These are phyloP conservation scores for Tamias sibiricus DNA, from an alignment of 2,113 vertebrate genomes.

Conservation along the genomic window DNA sequence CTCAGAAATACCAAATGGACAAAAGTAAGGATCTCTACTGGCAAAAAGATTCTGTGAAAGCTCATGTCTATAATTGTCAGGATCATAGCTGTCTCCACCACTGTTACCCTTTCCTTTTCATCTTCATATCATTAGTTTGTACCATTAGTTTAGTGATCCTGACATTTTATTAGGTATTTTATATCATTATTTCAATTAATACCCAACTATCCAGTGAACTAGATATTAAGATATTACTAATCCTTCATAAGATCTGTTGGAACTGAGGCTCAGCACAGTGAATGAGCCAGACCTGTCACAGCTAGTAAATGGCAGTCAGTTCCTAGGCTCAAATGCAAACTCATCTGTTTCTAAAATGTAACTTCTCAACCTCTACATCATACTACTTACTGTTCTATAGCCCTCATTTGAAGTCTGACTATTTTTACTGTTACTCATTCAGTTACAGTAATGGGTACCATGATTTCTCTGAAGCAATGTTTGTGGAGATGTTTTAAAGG, in stretches of 20 bases:
- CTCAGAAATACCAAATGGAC: not conserved
- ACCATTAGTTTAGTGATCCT: not conserved
- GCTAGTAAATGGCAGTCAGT: not conserved
- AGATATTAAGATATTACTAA: not conserved
- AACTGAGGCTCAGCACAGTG: not conserved
- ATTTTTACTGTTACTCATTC: not conserved
- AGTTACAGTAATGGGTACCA: not conserved
- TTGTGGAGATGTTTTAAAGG: not conserved
- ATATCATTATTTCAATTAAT: not conserved
- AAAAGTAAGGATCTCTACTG: not conserved
- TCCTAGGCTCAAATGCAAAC: conserved; percentile 34
- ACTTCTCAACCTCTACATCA: not conserved
- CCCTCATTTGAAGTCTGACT: not conserved
- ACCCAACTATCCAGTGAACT: not conserved
- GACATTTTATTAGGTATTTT: not conserved
- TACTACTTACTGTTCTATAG: not conserved
- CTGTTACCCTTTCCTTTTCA: not conserved
- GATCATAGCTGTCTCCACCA: not conserved
- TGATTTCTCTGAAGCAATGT: not conserved
- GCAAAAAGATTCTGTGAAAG: not conserved
- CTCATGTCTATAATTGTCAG: not conserved
- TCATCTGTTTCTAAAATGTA: not conserved
- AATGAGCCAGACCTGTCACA: not conserved
- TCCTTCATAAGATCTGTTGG: not conserved
- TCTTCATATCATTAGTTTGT: not conserved